Evolutionary conservation across 2,888 invertebrate genomes (phyloP), one percentile per base, ranked within the genome.

Genomic region (Caenorhabditis sp.): DNA sequence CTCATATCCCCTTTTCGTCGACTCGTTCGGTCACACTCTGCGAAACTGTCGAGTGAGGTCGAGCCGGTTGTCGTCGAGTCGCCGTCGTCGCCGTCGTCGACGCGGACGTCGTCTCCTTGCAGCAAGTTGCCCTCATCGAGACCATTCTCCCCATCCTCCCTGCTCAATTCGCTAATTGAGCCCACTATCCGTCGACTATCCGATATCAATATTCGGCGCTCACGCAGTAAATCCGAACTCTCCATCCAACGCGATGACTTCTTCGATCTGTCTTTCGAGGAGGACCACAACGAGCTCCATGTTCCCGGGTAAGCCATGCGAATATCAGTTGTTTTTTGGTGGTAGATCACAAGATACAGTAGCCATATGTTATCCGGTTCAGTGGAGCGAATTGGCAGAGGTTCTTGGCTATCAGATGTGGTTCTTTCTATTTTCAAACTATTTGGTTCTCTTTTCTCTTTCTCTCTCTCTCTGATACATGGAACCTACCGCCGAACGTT

Each of bases 241-340:
- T 58, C 76, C 26, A 61, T 67, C 13, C 60, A 71, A 22, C 62
- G 70, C 8, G 72, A 71, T 22, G 82, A 77, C 35, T 82, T 82
- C 44, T 71, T 55, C 28, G 77, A 82, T 44, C 26, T 82, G 8
- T 67, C 71, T n/a, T 53, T 61, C 20, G 68, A 64, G 22, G 81
- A 81, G n/a, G 76, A 76, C 60, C 37, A 35, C 37, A 77, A 82
- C 47, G 82, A 82, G 56, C 72, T 82, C 28, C 82, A 72, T 15
- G 77, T 82, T n/a, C 82, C 82, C 3, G 82, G 81, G 72, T 72
- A n/a, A 55, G 72, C 47, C n/a, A n/a, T n/a, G n/a, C n/a, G n/a
- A n/a, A n/a, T n/a, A n/a, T n/a, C n/a, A n/a, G n/a, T n/a, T n/a
- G n/a, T n/a, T n/a, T n/a, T n/a, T n/a, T n/a, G n/a, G n/a, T n/a